Evolutionary conservation across 2,888 invertebrate species (phyloP).

Genomic region (Margaritifera margaritifera): DNA sequence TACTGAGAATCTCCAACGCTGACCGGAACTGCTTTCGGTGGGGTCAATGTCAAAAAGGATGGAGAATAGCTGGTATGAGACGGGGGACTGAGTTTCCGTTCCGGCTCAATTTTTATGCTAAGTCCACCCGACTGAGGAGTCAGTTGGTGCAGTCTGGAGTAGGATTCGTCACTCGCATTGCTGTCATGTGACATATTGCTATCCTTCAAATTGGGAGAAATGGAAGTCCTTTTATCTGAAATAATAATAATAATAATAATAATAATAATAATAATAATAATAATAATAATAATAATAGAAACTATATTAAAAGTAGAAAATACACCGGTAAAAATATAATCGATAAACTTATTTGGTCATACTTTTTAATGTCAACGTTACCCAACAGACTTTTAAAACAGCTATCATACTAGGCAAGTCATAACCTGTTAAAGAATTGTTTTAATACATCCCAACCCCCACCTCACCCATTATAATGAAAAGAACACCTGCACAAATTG

Average conservation of each 20-base stretch:
- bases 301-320: not conserved
- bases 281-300: not conserved
- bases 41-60: conserved; percentile 35
- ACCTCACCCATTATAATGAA: no score
- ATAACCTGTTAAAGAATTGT: no score
- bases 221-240: conserved; percentile 29
- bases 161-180: conserved; percentile 16
- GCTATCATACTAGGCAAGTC: no score
- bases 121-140: conserved; percentile 24
- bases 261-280: not conserved
- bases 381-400: no score
- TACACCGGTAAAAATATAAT: conserved; percentile 3
- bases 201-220: conserved; percentile 24
- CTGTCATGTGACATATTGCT: conserved; percentile 20
- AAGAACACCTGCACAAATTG: no score
- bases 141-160: conserved; percentile 35
- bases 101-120: conserved; percentile 29
- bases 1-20: conserved; percentile 36
- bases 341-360: no score
- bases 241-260: not conserved
- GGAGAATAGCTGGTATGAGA: conserved; percentile 17
- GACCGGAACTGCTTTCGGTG: conserved; percentile 29
- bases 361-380: no score
- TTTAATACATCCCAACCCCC: no score
- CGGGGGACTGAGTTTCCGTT: not conserved